Conservation (phyloP, 2,888 invertebrate species). For the Agriopis leucophaearia region DNA sequence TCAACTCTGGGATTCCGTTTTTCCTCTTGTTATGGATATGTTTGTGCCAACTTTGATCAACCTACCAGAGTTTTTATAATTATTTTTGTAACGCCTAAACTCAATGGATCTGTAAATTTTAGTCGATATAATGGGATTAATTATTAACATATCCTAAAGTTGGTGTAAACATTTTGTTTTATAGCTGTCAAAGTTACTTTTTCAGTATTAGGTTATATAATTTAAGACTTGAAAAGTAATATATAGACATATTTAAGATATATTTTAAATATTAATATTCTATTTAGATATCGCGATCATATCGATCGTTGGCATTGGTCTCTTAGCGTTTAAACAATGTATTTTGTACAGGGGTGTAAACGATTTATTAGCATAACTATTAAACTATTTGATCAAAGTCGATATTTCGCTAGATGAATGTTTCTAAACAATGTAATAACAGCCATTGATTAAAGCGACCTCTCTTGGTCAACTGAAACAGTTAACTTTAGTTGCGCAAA, state of each 20-base stretch:
- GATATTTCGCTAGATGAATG: constrained; percentile 1
- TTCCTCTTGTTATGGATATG: constrained; percentile 59
- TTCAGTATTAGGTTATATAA: constrained; percentile 79
- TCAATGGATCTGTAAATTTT: constrained; percentile 38
- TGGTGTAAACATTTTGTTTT: constrained; percentile 68
- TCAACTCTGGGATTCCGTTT: constrained; percentile 68
- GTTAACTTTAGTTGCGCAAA: background rate
- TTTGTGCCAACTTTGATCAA: constrained; percentile 76
- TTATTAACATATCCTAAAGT: constrained; percentile 70
- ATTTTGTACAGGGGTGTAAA: constrained; percentile 67
- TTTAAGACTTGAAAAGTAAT: constrained; percentile 79
- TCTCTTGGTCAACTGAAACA: no score
- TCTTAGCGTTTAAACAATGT: constrained; percentile 64
- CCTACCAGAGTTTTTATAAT: constrained; percentile 11
- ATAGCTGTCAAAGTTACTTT: constrained; percentile 70
- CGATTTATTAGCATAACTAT: constrained; percentile 15
- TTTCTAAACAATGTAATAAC: background rate
- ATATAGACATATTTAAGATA: constrained; percentile 62
- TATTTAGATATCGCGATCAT: constrained; percentile 54
- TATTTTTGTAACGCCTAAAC: background rate
- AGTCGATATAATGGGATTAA: constrained; percentile 26
- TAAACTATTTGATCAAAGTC: constrained; percentile 15
- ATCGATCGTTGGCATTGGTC: constrained; percentile 63
- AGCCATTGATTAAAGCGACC: no score
- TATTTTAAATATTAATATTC: constrained; percentile 56